These are phyloP conservation scores for Oscheius sp. DNA, from an alignment of 2,888 invertebrate genomes.

Conservation along the genomic window DNA sequence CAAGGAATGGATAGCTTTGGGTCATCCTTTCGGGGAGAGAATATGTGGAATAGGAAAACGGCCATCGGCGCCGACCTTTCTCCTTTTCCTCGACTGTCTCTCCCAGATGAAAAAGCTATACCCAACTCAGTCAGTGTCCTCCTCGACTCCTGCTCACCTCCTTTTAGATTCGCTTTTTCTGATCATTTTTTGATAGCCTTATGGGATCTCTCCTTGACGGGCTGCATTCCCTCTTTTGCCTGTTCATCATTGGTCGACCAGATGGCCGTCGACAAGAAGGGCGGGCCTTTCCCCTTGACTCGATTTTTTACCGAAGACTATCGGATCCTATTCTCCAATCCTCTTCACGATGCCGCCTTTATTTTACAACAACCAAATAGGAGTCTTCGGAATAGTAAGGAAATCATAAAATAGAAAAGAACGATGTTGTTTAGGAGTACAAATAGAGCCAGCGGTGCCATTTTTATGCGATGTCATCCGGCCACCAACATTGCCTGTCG, in stretches of 20 bases:
- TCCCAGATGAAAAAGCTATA: slow-evolving; percentile 91
- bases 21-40: slow-evolving; percentile 61
- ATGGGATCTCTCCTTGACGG: slow-evolving; percentile 89
- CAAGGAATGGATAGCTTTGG: slow-evolving; percentile 82
- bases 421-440: background rate
- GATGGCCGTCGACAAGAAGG: slow-evolving; percentile 37
- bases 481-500: slow-evolving; percentile 45
- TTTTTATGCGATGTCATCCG: slow-evolving; percentile 46
- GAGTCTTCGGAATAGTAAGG: slow-evolving; percentile 13
- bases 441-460: background rate
- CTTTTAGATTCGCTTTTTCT: slow-evolving; percentile 84
- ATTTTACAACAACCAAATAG: slow-evolving; percentile 5
- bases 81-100: slow-evolving; percentile 90
- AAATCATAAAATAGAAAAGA: background rate
- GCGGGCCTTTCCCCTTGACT: slow-evolving; percentile 49
- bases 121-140: slow-evolving; percentile 79
- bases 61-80: slow-evolving; percentile 82
- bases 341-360: slow-evolving; percentile 44
- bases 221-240: slow-evolving; percentile 88
- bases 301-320: slow-evolving; percentile 45
- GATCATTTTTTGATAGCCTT: slow-evolving; percentile 90
- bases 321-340: slow-evolving; percentile 47
- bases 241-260: slow-evolving; percentile 50
- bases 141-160: background rate
- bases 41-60: slow-evolving; percentile 76